phyloP scores from a whole-genome alignment of 1,140 invertebrate species.

The Pseudomyrmex flavicornis region DNA sequence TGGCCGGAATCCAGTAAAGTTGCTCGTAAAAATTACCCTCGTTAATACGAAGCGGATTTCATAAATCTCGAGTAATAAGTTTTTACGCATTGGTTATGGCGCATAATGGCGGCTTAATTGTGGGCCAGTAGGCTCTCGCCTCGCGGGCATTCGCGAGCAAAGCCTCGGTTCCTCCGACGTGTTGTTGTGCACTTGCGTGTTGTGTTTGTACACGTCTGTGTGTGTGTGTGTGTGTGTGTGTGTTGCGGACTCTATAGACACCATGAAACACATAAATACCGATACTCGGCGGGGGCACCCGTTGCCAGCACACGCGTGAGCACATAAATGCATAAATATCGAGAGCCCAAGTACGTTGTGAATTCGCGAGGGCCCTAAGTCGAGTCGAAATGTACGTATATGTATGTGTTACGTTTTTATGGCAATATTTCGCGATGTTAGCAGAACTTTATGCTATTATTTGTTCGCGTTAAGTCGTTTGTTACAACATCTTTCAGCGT shows the following conservation, averaged over 20 bases:
- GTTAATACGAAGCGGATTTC: conserved; percentile 63
- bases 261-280: conserved; percentile 76
- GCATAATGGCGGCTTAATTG: conserved; percentile 69
- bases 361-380: background rate
- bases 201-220: background rate
- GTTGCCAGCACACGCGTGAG: conserved; percentile 73
- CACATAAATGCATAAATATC: conserved; percentile 81
- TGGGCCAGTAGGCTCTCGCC: conserved; percentile 55
- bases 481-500: conserved; percentile 48
- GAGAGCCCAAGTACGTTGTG: conserved; percentile 23
- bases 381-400: conserved; percentile 61
- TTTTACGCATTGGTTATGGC: conserved; percentile 66
- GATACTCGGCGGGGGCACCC: conserved; percentile 73
- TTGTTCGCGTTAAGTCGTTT: conserved; percentile 75
- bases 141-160: conserved; percentile 21
- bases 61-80: conserved; percentile 69
- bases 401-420: conserved; percentile 76
- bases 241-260: conserved; percentile 25
- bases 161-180: too few species aligned
- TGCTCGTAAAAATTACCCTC: conserved; percentile 57
- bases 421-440: conserved; percentile 78
- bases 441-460: conserved; percentile 76
- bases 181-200: background rate
- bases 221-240: background rate
- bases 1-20: conserved; percentile 67